Evolutionary conservation across 2,113 vertebrate genomes (phyloP).

Genomic region (Ia io): DNA sequence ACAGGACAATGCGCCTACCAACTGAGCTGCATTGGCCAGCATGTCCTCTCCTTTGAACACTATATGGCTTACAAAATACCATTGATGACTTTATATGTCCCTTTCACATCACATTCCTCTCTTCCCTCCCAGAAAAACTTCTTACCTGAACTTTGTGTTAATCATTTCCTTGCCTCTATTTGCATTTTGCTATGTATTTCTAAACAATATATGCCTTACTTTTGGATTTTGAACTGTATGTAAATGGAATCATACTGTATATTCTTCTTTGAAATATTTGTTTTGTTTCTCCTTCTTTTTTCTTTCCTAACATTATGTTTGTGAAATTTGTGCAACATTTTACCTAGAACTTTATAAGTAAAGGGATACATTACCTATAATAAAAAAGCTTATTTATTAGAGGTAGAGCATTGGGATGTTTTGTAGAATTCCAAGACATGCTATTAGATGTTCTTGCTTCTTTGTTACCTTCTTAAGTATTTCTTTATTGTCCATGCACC

Average conservation of each 20-base stretch:
- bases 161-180: neutral
- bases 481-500: neutral
- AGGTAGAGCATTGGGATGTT: neutral
- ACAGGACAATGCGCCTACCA: too few relatives aligned
- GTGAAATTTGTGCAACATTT: constrained; percentile 13
- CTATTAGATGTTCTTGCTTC: neutral
- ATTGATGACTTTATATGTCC: neutral
- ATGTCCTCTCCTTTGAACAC: neutral
- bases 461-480: neutral
- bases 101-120: neutral
- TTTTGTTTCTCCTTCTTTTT: neutral
- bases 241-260: neutral
- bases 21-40: too few relatives aligned
- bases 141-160: neutral
- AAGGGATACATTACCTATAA: neutral
- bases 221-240: constrained; percentile 1
- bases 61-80: neutral
- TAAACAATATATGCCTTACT: constrained; percentile 14
- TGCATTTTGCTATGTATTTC: neutral
- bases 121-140: neutral
- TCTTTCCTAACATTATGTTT: neutral
- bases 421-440: neutral
- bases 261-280: neutral
- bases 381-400: neutral
- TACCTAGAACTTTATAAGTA: neutral